Conservation (phyloP, 2,888 invertebrate species). For the Metopia argyrocephala region DNA sequence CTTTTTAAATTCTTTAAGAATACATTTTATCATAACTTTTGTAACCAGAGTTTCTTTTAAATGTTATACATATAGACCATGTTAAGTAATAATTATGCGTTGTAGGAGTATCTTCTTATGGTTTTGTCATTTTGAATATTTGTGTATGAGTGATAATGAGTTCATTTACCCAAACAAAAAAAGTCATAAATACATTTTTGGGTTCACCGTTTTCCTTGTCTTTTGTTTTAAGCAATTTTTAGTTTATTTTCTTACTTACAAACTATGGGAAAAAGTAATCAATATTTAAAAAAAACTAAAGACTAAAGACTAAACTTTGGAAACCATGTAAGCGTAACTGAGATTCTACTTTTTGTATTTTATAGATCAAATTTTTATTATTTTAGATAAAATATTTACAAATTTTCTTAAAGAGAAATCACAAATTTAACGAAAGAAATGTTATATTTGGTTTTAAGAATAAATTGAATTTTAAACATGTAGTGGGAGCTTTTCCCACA, state of each 20-base stretch:
- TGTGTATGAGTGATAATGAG: slow-evolving; percentile 18
- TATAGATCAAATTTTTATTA: background rate
- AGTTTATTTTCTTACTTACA: background rate
- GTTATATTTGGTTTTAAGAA: no score
- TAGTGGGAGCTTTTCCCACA: no score
- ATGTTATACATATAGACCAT: background rate
- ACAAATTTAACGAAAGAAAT: no score
- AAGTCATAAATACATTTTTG: background rate
- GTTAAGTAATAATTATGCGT: slow-evolving; percentile 39
- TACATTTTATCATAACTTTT: background rate
- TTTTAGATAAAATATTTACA: no score
- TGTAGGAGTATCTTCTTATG: slow-evolving; percentile 36
- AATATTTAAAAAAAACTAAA: slow-evolving; percentile 21
- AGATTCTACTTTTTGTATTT: slow-evolving; percentile 8
- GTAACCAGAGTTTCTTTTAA: background rate
- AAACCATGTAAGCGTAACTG: slow-evolving; percentile 48
- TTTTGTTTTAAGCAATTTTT: slow-evolving; percentile 12
- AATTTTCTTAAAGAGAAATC: no score
- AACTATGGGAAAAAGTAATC: slow-evolving; percentile 52
- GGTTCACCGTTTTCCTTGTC: slow-evolving; percentile 26
- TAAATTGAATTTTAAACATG: no score
- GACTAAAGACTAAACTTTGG: background rate
- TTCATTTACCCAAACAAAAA: slow-evolving; percentile 10
- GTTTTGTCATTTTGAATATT: slow-evolving; percentile 45
- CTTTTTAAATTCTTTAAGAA: slow-evolving; percentile 40